A percentile compares a stretch with the other conserved stretches of the same genome.
phyloP scores from a whole-genome alignment of 2,113 vertebrate genomes.

The Malurus elegans region DNA sequence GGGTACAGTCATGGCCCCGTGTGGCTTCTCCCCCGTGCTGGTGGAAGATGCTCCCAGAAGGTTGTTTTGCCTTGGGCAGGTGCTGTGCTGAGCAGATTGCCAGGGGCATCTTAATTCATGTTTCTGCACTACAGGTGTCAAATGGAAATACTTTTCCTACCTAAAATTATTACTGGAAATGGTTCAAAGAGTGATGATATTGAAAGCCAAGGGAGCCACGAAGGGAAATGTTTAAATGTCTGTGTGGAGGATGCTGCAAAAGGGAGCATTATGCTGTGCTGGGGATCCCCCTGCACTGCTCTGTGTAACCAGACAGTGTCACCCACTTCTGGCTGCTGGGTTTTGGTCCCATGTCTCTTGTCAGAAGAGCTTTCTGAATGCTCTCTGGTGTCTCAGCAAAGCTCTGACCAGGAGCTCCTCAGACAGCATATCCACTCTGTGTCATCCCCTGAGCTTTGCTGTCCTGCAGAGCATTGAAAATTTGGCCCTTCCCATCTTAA shows the following conservation, averaged over 20 bases:
- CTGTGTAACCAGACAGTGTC: not conserved
- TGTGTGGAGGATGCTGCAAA: not conserved
- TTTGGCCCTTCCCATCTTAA: not conserved
- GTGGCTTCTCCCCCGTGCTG: not conserved
- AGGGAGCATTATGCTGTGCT: not conserved
- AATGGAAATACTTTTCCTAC: not conserved
- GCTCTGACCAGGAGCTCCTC: not conserved
- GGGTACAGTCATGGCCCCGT: accelerated
- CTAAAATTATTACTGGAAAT: not conserved
- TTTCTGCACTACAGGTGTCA: not conserved
- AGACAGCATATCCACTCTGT: not conserved
- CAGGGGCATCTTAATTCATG: not conserved
- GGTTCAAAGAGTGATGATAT: not conserved
- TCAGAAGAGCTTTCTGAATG: not conserved
- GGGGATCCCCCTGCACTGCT: accelerated
- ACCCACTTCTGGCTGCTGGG: not conserved
- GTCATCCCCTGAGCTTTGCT: not conserved
- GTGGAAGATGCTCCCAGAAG: not conserved
- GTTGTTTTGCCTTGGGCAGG: not conserved
- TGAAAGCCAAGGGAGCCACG: not conserved
- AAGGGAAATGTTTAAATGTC: not conserved
- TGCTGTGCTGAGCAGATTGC: not conserved
- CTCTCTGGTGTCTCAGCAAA: not conserved
- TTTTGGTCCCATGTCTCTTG: not conserved
- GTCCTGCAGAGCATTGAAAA: not conserved